These are phyloP conservation scores for Hirudo medicinalis DNA, from an alignment of 1,140 invertebrate species.

Conservation along the genomic window DNA sequence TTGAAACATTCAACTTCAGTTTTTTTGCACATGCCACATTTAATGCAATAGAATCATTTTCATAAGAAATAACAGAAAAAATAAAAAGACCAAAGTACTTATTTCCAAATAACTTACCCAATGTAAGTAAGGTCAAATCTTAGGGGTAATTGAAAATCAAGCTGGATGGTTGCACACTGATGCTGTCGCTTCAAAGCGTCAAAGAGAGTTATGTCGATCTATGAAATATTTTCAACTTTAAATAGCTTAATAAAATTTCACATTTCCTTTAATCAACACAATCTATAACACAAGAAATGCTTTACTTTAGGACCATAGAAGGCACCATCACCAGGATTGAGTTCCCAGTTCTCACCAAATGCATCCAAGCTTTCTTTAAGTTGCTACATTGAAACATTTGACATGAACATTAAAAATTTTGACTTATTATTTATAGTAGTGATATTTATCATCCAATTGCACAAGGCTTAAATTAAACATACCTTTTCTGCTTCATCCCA, in stretches of 20 bases:
- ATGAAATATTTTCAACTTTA: conserved; percentile 19
- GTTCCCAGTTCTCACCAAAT: conserved; percentile 71
- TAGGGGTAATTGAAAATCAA: conserved; percentile 92
- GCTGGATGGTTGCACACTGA: conserved; percentile 95
- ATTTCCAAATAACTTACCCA: conserved; percentile 44
- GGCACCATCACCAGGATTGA: conserved; percentile 84
- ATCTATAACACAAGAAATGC: too few relatives aligned
- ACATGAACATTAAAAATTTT: background rate
- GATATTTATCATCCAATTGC: too few relatives aligned
- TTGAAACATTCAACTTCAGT: too few relatives aligned
- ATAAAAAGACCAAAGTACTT: background rate
- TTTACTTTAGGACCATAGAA: conserved; percentile 90
- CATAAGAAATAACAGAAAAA: too few relatives aligned
- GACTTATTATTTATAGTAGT: too few relatives aligned
- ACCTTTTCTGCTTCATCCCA: conserved; percentile 54
- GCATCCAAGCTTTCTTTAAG: conserved; percentile 69
- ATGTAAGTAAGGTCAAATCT: conserved; percentile 74
- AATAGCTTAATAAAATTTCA: background rate
- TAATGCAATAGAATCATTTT: too few relatives aligned
- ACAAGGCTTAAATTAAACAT: background rate
- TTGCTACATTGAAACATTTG: conserved; percentile 44
- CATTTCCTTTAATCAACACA: background rate
- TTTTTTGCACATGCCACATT: too few relatives aligned
- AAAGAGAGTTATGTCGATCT: conserved; percentile 90
- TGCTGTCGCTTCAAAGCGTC: conserved; percentile 77